phyloP scores from a whole-genome alignment of 2,888 invertebrate species.

The Hypena proboscidalis region DNA sequence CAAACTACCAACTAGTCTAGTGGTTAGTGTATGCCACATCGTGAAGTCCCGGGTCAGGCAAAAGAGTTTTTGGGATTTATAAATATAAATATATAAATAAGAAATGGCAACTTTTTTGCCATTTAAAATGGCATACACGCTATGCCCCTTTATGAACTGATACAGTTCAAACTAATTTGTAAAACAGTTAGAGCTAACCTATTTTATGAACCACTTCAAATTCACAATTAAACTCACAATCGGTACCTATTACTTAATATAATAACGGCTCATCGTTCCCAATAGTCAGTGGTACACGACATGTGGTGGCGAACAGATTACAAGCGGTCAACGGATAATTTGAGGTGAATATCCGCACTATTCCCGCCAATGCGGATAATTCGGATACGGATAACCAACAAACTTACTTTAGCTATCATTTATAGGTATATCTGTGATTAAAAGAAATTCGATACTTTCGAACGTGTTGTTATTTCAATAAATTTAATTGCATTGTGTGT shows the following conservation, averaged over 20 bases:
- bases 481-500: background rate
- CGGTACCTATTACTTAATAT: constrained; percentile 24
- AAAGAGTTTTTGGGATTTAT: too few relatives aligned
- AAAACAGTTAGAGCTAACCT: too few relatives aligned
- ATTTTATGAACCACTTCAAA: constrained; percentile 1
- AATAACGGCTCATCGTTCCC: constrained; percentile 42
- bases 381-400: constrained; percentile 49
- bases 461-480: background rate
- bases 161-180: too few relatives aligned
- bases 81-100: too few relatives aligned
- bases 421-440: constrained; percentile 46
- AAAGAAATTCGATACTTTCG: constrained; percentile 18
- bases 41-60: too few relatives aligned
- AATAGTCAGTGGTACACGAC: constrained; percentile 49
- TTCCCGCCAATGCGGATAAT: constrained; percentile 48
- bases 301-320: constrained; percentile 57
- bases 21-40: too few relatives aligned
- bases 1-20: too few relatives aligned
- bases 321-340: constrained; percentile 67
- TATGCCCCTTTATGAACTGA: too few relatives aligned
- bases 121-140: too few relatives aligned
- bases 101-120: too few relatives aligned
- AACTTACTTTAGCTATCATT: constrained; percentile 54
- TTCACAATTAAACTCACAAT: constrained; percentile 25
- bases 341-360: constrained; percentile 57